These are phyloP conservation scores for Chelidonichthys spinosus DNA, from an alignment of 2,797 vertebrate species.

Conservation along the genomic window DNA sequence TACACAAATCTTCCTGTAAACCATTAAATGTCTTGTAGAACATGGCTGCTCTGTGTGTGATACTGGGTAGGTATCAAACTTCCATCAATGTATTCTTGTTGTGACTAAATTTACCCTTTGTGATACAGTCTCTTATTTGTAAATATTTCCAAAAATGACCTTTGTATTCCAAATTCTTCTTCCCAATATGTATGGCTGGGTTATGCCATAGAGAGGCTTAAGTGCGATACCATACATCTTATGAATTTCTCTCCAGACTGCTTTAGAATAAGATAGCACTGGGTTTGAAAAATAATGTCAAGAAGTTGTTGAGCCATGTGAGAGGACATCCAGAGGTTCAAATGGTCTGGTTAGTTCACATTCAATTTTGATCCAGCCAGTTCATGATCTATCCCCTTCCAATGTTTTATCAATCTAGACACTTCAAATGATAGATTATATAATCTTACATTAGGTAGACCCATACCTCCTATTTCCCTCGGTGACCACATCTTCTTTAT, in stretches of 20 bases:
- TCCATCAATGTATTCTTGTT: background rate
- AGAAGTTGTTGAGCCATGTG: too few species aligned
- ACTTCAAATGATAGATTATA: background rate
- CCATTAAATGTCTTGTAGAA: conserved; percentile 1
- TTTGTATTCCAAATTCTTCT: too few species aligned
- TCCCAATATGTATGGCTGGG: background rate
- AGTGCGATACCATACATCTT: background rate
- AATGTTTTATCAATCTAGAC: background rate
- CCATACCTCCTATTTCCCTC: background rate
- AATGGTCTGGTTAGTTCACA: too few species aligned
- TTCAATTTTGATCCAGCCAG: too few species aligned
- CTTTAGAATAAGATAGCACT: background rate
- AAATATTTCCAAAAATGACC: background rate
- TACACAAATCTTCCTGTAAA: background rate
- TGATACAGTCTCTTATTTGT: background rate
- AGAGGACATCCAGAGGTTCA: too few species aligned
- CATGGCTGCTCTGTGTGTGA: background rate
- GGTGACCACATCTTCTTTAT: background rate
- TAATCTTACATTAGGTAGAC: background rate
- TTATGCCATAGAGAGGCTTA: background rate
- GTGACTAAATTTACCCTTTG: background rate
- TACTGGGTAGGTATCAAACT: background rate
- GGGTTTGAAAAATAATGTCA: background rate
- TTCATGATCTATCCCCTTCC: background rate
- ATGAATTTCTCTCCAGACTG: background rate